Base-by-base conservation (phyloP, 1,140 invertebrate genomes). In the Drosophila persimilis region DNA sequence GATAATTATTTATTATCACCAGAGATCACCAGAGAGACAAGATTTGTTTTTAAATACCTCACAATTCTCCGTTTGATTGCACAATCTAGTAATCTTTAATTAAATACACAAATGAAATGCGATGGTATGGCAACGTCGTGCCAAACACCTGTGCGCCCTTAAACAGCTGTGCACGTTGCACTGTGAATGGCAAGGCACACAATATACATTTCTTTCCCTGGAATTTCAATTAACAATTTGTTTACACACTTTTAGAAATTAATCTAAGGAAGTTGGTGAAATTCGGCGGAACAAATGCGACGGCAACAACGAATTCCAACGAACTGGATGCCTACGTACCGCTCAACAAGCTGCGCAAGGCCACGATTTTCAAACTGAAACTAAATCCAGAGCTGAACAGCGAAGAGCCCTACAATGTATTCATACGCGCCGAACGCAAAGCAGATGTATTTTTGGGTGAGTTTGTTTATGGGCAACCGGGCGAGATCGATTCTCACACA, bases 361-460 rank as follows among this genome's bases (percentile, higher is more conserved):
- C 90, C 6, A 75, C 89, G 48, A 73, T 62, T 20, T 77, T 72
- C 24, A 91, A 71, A 55, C 52, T 91, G 43, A 90, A 90, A 63
- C 50, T 91, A 6, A 76, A 80, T 22, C 80, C 90, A 4, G 71
- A 90, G 56, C 55, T 51, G 8, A 11, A 48, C 11, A 52, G 35
- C 35, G 35, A 67, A 0, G 41, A 47, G 9, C 48, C 62, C 11
- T 91, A 90, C 62, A 90, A 67, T 54, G 89, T 91, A 4, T 91
- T 91, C 53, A 59, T 91, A 43, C 83, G 90, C 48, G 90, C 90
- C 69, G 90, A 91, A 61, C 75, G 90, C 15, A 91, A 90, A 63
- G 86, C 90, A 17, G 90, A 91, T 76, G 55, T 88, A 15, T 90
- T 91, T 59, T 60, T 91, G 31, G 86, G 90, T 91, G 43, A 91